Base-by-base conservation (phyloP, 2,888 invertebrate genomes). In the Bruchidius siliquastri region DNA sequence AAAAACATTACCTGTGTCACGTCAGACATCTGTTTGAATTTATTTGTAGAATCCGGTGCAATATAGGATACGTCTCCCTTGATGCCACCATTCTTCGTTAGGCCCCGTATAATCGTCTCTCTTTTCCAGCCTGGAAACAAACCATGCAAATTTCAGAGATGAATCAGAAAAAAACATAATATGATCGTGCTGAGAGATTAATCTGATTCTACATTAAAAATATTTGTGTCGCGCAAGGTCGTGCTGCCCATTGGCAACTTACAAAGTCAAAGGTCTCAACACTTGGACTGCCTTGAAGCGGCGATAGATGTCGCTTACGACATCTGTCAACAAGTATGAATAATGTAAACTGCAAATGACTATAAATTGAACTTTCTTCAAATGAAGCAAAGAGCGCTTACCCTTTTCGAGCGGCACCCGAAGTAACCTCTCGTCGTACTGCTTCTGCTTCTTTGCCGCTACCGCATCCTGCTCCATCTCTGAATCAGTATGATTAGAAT, bases 31-130 rank as follows among this genome's bases (percentile, higher is more conserved):
- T 90, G 90, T 80, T 90, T 90, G 71, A 93, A 88, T 78, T 90
- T 90, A 79, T 90, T 84, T 10, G 87, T 83, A 0, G 89, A 86
- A 77, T 91, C 92, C 0, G 93, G 92, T 13, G 93, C 90, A 77
- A 92, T 92, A 87, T 99, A 99, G 74, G 92, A 91, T 70, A 99
- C 98, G 83, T 98, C 98, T n/a, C 98, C 97, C 80, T 94, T 93
- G 78, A 95, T 92, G 77, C 94, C 92, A 67, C 97, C 96, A 81
- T 92, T 93, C 79, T 94, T 92, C 6, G 95, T 96, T 10, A 97
- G 90, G 4, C 95, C 95, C 77, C 93, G 92, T 81, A 98, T 96
- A 73, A 96, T 90, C 0, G 97, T 97, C 85, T 96, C 94, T n/a
- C 98, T 89, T 81, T 94, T 94, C 98, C 98, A 98, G 75, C 96